Evolutionary conservation across 2,888 invertebrate species (phyloP), one percentile per base, ranked within the genome.

Genomic region (Eupsilia transversa): DNA sequence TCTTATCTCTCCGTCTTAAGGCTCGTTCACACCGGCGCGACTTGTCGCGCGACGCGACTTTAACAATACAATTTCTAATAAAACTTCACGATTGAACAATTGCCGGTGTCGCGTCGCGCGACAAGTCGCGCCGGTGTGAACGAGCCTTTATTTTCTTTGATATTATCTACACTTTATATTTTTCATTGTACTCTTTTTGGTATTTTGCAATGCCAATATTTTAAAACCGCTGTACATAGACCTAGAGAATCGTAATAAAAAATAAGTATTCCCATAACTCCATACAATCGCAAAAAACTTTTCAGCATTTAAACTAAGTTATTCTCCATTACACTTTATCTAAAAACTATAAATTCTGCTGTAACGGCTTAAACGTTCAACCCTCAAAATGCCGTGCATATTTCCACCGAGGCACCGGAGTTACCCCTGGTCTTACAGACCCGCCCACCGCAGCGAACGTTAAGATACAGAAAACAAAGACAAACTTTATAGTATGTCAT

Each of bases 381-480:
- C 94, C 95, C 95, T 92, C 91, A 85, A 89, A 92, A 90, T 86
- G 88, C 92, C 91, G 89, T 90, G 90, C 91, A 91, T 92, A 89
- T 88, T 90, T 91, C 86, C 86, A 89, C 86, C 85, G 79, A 82
- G 88, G 89, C 89, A 88, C 86, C 85, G 82, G 81, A 88, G 89
- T 89, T 89, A 89, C 90, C 91, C 91, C 89, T 81, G 87, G 91
- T 91, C 91, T 89, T 84, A 66, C 80, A 85, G 91, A 89, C 93
- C 94, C 94, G 90, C 92, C 92, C 89, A 93, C 94, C 94, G 89
- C 94, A 95, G 91, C 84, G 68, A 86, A 86, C 86, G 85, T 88
- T 92, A 94, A 94, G 95, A 95, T 94, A 94, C 91, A 91, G 91
- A 88, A 92, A 92, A 94, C 95, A 95, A 94, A 94, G 93, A 91